A percentile compares a stretch with the other conserved stretches of the same genome.
Evolutionary conservation across 2,888 invertebrate species (phyloP).

Genomic region (Erynnis tages): DNA sequence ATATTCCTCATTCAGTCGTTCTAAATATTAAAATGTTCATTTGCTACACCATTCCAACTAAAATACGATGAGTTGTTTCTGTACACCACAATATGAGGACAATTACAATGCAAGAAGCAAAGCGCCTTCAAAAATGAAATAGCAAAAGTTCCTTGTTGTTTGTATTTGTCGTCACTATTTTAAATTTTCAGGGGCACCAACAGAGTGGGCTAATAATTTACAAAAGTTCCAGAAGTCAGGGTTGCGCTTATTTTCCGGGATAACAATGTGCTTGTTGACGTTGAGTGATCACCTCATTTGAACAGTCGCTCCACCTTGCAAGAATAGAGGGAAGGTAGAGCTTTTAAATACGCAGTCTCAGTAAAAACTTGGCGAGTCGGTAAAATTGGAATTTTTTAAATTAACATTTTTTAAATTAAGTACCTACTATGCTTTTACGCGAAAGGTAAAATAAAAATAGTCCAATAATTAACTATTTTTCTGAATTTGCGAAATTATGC

Average conservation of each 20-base stretch:
- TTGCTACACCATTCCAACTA: too few relatives aligned
- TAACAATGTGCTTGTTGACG: slow-evolving; percentile 24
- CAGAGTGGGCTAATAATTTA: slow-evolving; percentile 21
- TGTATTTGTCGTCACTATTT: slow-evolving; percentile 16
- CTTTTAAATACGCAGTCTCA: too few relatives aligned
- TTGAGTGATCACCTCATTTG: slow-evolving; percentile 22
- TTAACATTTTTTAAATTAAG: too few relatives aligned
- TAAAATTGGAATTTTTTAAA: background rate
- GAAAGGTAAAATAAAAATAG: slow-evolving; percentile 24
- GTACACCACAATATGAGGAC: too few relatives aligned
- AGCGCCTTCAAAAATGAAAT: background rate
- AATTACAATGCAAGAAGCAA: too few relatives aligned
- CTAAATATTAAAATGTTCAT: too few relatives aligned
- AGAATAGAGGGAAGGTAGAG: background rate
- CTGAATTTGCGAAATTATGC: slow-evolving; percentile 20
- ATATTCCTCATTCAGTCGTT: too few relatives aligned
- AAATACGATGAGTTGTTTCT: too few relatives aligned
- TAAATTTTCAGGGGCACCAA: slow-evolving; percentile 17
- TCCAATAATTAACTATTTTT: slow-evolving; percentile 21
- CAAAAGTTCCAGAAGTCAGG: slow-evolving; percentile 23
- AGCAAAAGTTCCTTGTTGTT: background rate
- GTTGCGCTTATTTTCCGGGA: slow-evolving; percentile 26
- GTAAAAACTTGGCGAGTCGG: too few relatives aligned
- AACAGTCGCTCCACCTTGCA: slow-evolving; percentile 14
- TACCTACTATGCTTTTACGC: slow-evolving; percentile 16